Percentiles rank a stretch among this genome's conserved stretches.
These are phyloP conservation scores for Coregonus sp. DNA, from an alignment of 2,797 vertebrate genomes.

Conservation along the genomic window DNA sequence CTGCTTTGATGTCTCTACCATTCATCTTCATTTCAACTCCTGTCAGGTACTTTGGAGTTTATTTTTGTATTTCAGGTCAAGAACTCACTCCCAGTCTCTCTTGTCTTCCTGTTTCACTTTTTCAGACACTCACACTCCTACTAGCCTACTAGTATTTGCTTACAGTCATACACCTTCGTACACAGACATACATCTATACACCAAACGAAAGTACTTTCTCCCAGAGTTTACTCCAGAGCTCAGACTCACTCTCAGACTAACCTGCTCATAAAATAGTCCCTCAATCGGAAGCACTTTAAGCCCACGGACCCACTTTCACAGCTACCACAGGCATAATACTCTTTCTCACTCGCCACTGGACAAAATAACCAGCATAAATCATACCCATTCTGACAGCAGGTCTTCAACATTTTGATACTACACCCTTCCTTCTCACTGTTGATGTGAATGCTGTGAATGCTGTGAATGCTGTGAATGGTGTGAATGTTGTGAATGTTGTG, in stretches of 20 bases:
- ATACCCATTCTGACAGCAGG: neutral
- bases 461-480: neutral
- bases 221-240: neutral
- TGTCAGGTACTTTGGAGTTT: slow-evolving; percentile 44
- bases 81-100: slow-evolving; percentile 23
- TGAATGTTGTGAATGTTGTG: too few relatives aligned
- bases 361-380: neutral
- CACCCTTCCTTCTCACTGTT: neutral
- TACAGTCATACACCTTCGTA: neutral
- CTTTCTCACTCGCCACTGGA: neutral
- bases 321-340: neutral
- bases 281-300: neutral
- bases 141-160: neutral
- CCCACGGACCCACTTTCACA: neutral
- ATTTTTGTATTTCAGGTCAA: slow-evolving; percentile 54
- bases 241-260: neutral
- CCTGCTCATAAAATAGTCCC: neutral
- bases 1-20: slow-evolving; percentile 26
- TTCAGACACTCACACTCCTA: neutral
- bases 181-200: neutral
- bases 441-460: neutral
- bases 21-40: slow-evolving; percentile 33
- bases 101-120: slow-evolving; percentile 5
- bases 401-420: neutral
- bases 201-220: neutral